Evolutionary conservation across 2,113 vertebrate genomes (phyloP).

Genomic region (Melanotaenia duboulayi): DNA sequence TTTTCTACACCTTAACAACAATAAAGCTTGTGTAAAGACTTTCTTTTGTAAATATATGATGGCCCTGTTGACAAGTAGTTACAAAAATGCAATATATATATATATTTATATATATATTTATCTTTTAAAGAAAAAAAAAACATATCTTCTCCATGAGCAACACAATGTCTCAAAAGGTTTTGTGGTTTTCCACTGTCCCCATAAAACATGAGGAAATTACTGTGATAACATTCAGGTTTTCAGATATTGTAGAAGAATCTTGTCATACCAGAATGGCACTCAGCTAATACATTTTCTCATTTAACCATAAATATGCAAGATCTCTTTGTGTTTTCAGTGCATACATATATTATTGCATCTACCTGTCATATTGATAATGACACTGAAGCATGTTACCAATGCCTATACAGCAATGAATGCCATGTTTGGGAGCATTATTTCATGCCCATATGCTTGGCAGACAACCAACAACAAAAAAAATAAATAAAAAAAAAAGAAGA

Average conservation of each 20-base stretch:
- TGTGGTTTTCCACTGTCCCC: constrained; percentile 58
- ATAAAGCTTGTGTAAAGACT: constrained; percentile 90
- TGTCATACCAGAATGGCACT: constrained; percentile 74
- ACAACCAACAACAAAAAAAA: constrained; percentile 44
- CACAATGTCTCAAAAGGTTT: constrained; percentile 60
- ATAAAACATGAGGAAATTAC: constrained; percentile 71
- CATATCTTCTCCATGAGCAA: constrained; percentile 63
- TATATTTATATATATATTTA: constrained; percentile 49
- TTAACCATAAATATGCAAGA: constrained; percentile 70
- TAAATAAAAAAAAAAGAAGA: neutral
- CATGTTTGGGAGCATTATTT: constrained; percentile 53
- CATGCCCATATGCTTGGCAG: constrained; percentile 47
- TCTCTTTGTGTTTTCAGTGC: constrained; percentile 82
- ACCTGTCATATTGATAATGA: constrained; percentile 79
- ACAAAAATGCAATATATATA: constrained; percentile 68
- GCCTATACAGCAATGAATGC: constrained; percentile 71
- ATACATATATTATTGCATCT: constrained; percentile 86
- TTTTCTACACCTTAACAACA: constrained; percentile 91
- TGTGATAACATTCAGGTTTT: constrained; percentile 80
- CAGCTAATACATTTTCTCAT: constrained; percentile 60
- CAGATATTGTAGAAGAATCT: constrained; percentile 71
- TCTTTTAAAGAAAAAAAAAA: constrained; percentile 70
- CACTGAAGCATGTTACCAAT: constrained; percentile 72
- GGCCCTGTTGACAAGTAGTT: constrained; percentile 84
- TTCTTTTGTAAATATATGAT: constrained; percentile 82